phyloP scores from a whole-genome alignment of 1,140 invertebrate species.

The Brachionus sp. region DNA sequence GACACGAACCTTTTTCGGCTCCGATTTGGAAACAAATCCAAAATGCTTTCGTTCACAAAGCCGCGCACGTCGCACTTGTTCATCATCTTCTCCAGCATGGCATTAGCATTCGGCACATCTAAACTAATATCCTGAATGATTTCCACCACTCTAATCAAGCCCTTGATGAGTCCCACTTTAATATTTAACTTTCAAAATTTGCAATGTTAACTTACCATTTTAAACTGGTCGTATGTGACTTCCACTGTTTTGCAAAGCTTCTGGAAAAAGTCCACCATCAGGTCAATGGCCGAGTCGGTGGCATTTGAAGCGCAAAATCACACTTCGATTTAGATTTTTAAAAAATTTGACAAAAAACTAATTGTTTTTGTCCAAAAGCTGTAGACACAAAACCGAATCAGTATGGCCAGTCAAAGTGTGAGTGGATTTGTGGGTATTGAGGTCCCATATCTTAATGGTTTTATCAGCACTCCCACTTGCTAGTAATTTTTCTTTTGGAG shows the following conservation, averaged over 20 bases:
- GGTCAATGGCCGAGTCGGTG: constrained; percentile 70
- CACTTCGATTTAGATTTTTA: too few species aligned
- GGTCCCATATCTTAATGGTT: too few species aligned
- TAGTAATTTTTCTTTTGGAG: too few species aligned
- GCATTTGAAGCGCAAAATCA: constrained; percentile 78
- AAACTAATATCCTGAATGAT: constrained; percentile 83
- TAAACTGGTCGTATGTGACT: constrained; percentile 78
- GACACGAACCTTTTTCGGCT: constrained; percentile 88
- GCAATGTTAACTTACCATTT: constrained; percentile 64
- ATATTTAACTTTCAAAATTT: not conserved
- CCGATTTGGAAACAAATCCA: constrained; percentile 69
- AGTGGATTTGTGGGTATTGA: too few species aligned
- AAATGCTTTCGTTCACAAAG: constrained; percentile 50
- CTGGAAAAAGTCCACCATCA: constrained; percentile 65
- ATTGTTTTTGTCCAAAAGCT: too few species aligned
- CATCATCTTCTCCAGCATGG: constrained; percentile 76
- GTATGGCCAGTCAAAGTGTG: too few species aligned
- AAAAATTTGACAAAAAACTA: too few species aligned
- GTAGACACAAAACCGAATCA: too few species aligned
- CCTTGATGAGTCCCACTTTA: constrained; percentile 62
- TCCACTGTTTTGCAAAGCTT: constrained; percentile 70
- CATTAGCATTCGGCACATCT: constrained; percentile 83
- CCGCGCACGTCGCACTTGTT: constrained; percentile 63
- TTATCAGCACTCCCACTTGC: too few species aligned
- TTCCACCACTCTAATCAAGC: constrained; percentile 76